phyloP scores from a whole-genome alignment of 2,888 invertebrate species.

The Hypolimnas misippus region DNA sequence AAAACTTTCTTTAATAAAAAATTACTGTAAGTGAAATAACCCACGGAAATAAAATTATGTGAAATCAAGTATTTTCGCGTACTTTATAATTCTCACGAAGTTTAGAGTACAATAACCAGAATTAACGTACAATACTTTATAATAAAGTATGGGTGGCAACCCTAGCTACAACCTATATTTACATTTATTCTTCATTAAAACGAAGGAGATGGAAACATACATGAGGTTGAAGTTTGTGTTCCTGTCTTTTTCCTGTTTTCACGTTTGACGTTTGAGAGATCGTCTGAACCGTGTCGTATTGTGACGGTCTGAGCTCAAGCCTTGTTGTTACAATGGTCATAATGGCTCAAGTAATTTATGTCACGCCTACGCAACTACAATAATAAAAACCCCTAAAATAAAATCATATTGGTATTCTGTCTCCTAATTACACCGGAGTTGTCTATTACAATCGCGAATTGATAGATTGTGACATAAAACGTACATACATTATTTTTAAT shows the following conservation, averaged over 20 bases:
- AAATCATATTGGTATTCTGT: background rate
- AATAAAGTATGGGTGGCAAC: too few relatives aligned
- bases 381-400: conserved; percentile 7
- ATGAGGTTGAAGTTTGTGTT: background rate
- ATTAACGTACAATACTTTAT: too few relatives aligned
- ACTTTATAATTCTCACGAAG: too few relatives aligned
- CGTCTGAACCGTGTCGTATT: background rate
- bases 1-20: too few relatives aligned
- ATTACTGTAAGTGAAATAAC: too few relatives aligned
- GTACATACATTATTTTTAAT: conserved; percentile 20
- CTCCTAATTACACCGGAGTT: conserved; percentile 5
- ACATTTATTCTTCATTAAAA: background rate
- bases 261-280: background rate
- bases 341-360: conserved; percentile 7
- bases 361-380: conserved; percentile 12
- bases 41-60: too few relatives aligned
- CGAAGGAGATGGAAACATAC: background rate
- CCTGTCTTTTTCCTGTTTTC: conserved; percentile 2
- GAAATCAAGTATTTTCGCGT: too few relatives aligned
- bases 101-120: too few relatives aligned
- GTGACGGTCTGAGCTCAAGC: background rate
- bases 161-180: too few relatives aligned
- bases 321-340: background rate
- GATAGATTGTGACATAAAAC: conserved; percentile 19
- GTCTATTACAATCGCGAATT: conserved; percentile 9